Conservation (phyloP, 2,113 vertebrate species). For the Silurus meridionalis region DNA sequence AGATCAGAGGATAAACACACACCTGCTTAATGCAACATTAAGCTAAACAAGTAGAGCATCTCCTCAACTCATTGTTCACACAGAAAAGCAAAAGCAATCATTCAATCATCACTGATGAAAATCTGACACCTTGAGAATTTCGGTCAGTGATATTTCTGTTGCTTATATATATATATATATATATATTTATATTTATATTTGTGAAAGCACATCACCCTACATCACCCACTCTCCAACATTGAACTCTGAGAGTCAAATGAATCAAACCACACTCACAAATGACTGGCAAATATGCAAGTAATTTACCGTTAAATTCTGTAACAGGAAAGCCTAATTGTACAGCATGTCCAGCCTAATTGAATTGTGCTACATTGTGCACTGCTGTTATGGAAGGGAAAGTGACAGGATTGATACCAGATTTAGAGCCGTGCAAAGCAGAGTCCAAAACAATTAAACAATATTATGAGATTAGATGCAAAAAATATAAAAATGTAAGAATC, state of each 20-base stretch:
- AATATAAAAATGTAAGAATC: neutral
- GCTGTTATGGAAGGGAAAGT: slow-evolving; percentile 57
- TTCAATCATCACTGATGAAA: slow-evolving; percentile 21
- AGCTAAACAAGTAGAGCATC: slow-evolving; percentile 21
- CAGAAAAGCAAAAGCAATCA: neutral
- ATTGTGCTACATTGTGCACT: slow-evolving; percentile 60
- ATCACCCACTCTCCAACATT: slow-evolving; percentile 9
- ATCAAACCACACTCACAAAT: slow-evolving; percentile 47
- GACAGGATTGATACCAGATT: slow-evolving; percentile 48
- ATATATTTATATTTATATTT: neutral
- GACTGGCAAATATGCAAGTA: slow-evolving; percentile 59
- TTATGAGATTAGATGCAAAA: neutral
- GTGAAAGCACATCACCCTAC: neutral
- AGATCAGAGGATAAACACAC: slow-evolving; percentile 49
- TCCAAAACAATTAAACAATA: neutral
- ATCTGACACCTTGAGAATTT: neutral
- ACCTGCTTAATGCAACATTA: slow-evolving; percentile 53
- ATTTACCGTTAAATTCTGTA: slow-evolving; percentile 61
- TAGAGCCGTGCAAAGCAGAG: neutral
- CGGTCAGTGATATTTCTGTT: too few species aligned
- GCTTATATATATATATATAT: too few species aligned
- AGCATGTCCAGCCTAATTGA: slow-evolving; percentile 66
- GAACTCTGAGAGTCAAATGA: slow-evolving; percentile 42
- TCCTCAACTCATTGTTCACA: slow-evolving; percentile 13
- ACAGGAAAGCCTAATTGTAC: slow-evolving; percentile 63